Conservation (phyloP, 2,888 invertebrate species). For the Agrotis ipsilon region DNA sequence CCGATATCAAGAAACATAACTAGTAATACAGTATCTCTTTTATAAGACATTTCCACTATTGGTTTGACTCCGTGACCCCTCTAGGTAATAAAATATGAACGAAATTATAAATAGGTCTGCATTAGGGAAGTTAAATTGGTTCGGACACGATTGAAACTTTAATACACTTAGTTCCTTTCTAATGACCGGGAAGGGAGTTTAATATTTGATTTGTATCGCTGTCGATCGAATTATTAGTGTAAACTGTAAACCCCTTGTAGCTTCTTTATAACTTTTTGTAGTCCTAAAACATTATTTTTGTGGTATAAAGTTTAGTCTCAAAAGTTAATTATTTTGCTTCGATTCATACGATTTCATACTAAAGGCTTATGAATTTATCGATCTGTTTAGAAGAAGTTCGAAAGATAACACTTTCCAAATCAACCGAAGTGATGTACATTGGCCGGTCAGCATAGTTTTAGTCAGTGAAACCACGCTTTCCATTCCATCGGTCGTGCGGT, state of each 20-base stretch:
- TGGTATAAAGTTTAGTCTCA: not conserved
- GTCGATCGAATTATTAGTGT: slow-evolving; percentile 15
- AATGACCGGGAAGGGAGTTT: slow-evolving; percentile 6
- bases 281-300: not conserved
- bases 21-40: slow-evolving; percentile 3
- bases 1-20: not conserved
- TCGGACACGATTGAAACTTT: slow-evolving; percentile 25
- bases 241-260: not conserved
- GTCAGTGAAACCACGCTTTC: slow-evolving; percentile 51
- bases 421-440: slow-evolving; percentile 21
- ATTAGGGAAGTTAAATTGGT: slow-evolving; percentile 26
- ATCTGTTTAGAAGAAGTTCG: not conserved
- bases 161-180: slow-evolving; percentile 13
- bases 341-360: too few relatives aligned
- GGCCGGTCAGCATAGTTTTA: slow-evolving; percentile 22
- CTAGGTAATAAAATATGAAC: slow-evolving; percentile 17
- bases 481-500: slow-evolving; percentile 40
- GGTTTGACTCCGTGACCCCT: not conserved
- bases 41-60: not conserved
- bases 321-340: slow-evolving; percentile 14
- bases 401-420: slow-evolving; percentile 15
- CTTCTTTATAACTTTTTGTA: not conserved
- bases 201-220: slow-evolving; percentile 19
- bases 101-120: slow-evolving; percentile 16
- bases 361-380: not conserved